Conservation (phyloP, 1,140 invertebrate genomes). For the Macrosteles quadrilineatus region DNA sequence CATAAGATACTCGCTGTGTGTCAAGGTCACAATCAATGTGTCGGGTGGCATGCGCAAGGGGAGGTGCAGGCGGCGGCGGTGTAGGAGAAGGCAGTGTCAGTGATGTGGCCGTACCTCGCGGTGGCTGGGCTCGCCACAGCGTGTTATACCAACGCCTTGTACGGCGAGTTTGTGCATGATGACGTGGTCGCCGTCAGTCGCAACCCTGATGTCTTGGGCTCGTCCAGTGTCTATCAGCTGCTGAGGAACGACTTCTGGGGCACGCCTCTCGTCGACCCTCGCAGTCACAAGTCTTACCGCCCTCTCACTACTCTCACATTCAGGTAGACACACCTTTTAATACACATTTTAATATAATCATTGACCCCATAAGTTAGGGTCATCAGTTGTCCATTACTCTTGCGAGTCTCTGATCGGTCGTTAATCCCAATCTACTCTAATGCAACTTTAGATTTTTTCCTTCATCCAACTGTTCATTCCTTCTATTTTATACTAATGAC, state of each 20-base stretch:
- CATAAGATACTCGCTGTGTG: neutral
- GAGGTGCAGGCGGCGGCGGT: neutral
- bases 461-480: too few relatives aligned
- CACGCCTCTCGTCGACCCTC: constrained; percentile 81
- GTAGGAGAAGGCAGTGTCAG: constrained; percentile 9
- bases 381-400: too few relatives aligned
- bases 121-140: constrained; percentile 66
- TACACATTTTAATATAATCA: too few relatives aligned
- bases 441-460: too few relatives aligned
- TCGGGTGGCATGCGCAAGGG: neutral
- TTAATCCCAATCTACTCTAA: too few relatives aligned
- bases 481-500: too few relatives aligned
- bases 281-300: constrained; percentile 83
- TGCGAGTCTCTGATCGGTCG: too few relatives aligned
- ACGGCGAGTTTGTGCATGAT: constrained; percentile 88
- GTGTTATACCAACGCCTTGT: constrained; percentile 76
- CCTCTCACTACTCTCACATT: constrained; percentile 81
- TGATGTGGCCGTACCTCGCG: constrained; percentile 53
- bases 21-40: constrained; percentile 2
- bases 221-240: constrained; percentile 63
- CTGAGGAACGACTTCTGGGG: constrained; percentile 92
- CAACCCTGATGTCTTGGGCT: constrained; percentile 79
- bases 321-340: too few relatives aligned
- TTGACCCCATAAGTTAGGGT: too few relatives aligned
- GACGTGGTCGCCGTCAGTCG: constrained; percentile 84